Conservation (phyloP, 1,140 invertebrate species). For the Leptinotarsa texana region DNA sequence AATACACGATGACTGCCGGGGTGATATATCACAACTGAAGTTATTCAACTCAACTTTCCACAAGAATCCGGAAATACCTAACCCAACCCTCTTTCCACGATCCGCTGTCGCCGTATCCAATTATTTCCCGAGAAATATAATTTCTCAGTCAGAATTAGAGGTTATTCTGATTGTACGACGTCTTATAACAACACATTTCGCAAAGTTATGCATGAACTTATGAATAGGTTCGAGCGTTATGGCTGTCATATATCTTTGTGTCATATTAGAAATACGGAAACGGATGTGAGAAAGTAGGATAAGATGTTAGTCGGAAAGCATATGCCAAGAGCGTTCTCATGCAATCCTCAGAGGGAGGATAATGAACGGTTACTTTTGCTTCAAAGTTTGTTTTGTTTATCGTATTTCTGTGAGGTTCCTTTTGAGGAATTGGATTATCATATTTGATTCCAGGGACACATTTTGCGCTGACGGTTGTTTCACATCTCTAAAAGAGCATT, state of each 20-base stretch:
- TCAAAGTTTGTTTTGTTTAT: conserved; percentile 12
- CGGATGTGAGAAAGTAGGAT: conserved; percentile 17
- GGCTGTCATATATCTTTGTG: conserved; percentile 17
- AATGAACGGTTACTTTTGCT: conserved; percentile 12
- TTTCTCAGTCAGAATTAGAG: conserved; percentile 4
- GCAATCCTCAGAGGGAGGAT: conserved; percentile 7
- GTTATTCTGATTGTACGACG: conserved; percentile 6
- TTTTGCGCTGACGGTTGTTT: no score
- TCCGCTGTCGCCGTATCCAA: conserved; percentile 2
- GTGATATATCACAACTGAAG: background rate
- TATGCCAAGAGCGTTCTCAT: conserved; percentile 18
- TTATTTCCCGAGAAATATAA: background rate
- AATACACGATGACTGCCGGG: background rate
- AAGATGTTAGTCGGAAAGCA: conserved; percentile 14
- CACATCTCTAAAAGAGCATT: no score
- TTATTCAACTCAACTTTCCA: conserved; percentile 1
- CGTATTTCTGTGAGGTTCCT: background rate
- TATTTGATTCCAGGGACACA: background rate
- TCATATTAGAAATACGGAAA: conserved; percentile 21
- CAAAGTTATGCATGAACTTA: conserved; percentile 19
- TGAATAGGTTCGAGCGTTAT: conserved; percentile 14
- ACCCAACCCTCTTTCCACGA: background rate
- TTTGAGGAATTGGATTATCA: background rate
- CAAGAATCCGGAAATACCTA: background rate
- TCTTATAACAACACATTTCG: conserved; percentile 12